Percentiles rank a stretch among this genome's conserved stretches.
Conservation (phyloP, 2,888 invertebrate species). For the Cephonodes hylas region DNA sequence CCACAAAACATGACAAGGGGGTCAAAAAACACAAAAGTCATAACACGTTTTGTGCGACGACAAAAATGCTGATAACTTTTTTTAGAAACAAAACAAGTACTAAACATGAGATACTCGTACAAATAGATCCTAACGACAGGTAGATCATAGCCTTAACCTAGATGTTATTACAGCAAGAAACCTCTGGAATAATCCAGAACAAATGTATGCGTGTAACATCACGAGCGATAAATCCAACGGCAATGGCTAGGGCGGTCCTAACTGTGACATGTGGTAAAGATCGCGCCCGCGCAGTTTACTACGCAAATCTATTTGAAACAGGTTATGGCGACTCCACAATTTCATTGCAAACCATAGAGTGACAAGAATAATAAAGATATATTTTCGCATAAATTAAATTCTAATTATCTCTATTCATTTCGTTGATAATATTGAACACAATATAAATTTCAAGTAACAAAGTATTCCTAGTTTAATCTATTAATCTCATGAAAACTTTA, state of each 20-base stretch:
- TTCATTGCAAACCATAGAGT: neutral
- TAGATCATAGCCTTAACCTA: neutral
- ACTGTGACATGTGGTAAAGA: neutral
- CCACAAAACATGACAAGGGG: slow-evolving; percentile 2
- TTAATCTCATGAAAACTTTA: no score
- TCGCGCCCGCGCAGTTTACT: neutral
- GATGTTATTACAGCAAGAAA: neutral
- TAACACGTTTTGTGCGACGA: neutral
- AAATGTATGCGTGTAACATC: neutral
- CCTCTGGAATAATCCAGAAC: neutral
- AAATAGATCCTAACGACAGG: no score
- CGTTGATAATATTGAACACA: no score
- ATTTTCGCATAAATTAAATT: neutral
- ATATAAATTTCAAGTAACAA: no score
- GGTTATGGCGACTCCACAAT: neutral
- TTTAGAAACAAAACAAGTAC: no score
- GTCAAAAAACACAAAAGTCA: neutral
- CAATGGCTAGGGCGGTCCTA: neutral
- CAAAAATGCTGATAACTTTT: neutral
- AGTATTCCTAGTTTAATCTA: no score
- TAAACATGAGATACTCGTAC: no score
- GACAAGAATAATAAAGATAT: neutral
- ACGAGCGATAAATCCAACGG: neutral
- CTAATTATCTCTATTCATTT: no score
- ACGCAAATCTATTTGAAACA: neutral